Conservation (phyloP, 2,113 vertebrate genomes). For the Ictalurus punctatus region DNA sequence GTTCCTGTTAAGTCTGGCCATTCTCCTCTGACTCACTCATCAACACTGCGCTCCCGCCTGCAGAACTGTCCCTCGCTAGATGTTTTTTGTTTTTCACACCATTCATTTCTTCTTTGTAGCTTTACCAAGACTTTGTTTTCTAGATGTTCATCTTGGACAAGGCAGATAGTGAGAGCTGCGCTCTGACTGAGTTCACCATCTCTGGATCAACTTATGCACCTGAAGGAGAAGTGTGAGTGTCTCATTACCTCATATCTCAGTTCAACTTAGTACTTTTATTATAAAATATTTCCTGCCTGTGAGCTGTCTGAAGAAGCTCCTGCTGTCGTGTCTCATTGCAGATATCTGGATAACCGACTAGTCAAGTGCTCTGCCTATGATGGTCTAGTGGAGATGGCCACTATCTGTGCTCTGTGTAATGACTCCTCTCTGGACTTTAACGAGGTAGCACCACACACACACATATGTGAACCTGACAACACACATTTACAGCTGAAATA, state of each 20-base stretch:
- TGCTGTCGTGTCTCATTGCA: conserved; percentile 58
- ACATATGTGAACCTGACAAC: neutral
- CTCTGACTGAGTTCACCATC: conserved; percentile 91
- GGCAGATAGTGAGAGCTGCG: conserved; percentile 85
- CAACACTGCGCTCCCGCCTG: neutral
- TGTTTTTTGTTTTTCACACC: neutral
- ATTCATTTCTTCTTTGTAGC: neutral
- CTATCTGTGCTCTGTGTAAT: conserved; percentile 96
- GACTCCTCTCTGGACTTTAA: conserved; percentile 98
- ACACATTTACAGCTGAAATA: neutral
- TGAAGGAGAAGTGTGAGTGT: conserved; percentile 94
- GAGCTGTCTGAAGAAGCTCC: neutral
- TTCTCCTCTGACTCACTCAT: neutral
- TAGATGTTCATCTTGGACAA: conserved; percentile 94
- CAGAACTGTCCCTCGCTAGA: neutral
- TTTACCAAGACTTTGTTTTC: conserved; percentile 44
- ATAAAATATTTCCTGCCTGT: neutral
- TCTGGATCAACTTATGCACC: conserved; percentile 96
- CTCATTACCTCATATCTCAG: neutral
- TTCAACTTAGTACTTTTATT: neutral
- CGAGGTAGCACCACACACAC: conserved; percentile 75
- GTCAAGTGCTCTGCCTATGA: conserved; percentile 86
- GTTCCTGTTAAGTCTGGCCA: neutral
- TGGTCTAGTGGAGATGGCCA: conserved; percentile 90
- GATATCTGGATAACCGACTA: conserved; percentile 84